Percentiles rank a stretch among this genome's conserved stretches.
These are phyloP conservation scores for Acanthornis magna DNA, from an alignment of 2,797 vertebrate genomes.

Conservation along the genomic window DNA sequence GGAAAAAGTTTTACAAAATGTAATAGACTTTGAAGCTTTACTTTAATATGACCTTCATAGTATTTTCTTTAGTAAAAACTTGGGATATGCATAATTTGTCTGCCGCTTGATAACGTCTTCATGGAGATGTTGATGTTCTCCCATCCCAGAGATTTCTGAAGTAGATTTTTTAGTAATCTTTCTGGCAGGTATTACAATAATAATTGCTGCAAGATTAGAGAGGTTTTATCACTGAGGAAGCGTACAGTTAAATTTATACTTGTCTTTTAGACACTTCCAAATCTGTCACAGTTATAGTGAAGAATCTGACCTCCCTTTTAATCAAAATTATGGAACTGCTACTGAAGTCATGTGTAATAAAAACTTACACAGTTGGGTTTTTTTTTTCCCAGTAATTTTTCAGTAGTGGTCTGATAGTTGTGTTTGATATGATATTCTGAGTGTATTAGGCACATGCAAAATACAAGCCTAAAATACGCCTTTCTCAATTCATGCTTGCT, in stretches of 20 bases:
- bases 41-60: neutral
- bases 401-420: neutral
- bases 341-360: neutral
- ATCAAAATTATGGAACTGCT: neutral
- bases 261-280: neutral
- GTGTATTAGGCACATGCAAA: neutral
- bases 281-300: neutral
- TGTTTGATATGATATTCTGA: neutral
- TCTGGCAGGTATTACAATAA: neutral
- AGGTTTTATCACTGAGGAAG: neutral
- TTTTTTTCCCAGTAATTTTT: neutral
- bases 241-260: neutral
- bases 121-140: neutral
- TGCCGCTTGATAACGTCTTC: neutral
- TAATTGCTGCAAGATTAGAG: neutral
- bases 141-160: neutral
- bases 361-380: neutral
- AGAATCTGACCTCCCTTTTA: neutral
- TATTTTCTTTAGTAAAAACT: neutral
- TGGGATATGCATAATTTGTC: neutral
- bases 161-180: neutral
- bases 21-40: neutral
- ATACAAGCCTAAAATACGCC: neutral
- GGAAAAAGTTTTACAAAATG: neutral
- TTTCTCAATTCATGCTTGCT: neutral